Percentiles rank a stretch among this genome's conserved stretches.
Evolutionary conservation across 2,113 vertebrate genomes (phyloP).

Genomic region (Dicrurus megarhynchus): DNA sequence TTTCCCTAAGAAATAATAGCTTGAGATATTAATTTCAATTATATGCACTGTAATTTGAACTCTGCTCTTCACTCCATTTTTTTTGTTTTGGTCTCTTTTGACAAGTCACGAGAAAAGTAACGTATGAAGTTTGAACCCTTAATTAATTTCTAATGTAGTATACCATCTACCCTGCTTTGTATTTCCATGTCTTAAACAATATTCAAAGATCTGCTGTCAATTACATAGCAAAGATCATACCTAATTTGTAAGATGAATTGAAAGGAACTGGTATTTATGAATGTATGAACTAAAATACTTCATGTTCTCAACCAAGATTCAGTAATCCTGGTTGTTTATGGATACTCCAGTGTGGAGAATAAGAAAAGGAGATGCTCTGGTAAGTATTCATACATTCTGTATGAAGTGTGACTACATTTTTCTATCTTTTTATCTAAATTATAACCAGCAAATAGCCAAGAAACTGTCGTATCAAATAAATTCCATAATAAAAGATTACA

Average conservation of each 20-base stretch:
- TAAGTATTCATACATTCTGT: not conserved
- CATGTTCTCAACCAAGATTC: not conserved
- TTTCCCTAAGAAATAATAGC: not conserved
- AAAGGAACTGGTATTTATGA: not conserved
- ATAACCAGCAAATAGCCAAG: not conserved
- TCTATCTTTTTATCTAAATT: not conserved
- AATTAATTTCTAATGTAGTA: not conserved
- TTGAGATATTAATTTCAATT: not conserved
- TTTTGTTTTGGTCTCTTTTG: not conserved
- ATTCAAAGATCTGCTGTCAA: not conserved
- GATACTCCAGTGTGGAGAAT: not conserved
- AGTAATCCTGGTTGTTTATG: not conserved
- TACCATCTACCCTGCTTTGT: not conserved
- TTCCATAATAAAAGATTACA: not conserved
- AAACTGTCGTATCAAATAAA: not conserved
- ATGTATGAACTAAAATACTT: not conserved
- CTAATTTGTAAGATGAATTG: not conserved
- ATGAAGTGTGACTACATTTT: not conserved
- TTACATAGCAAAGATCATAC: not conserved
- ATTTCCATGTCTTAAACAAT: not conserved
- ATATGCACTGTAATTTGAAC: not conserved
- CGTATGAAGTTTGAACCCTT: not conserved
- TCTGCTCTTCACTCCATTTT: not conserved
- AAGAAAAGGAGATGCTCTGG: not conserved
- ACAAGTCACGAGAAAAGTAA: not conserved